These are phyloP conservation scores for Caenorhabditis wallacei DNA, from an alignment of 2,888 invertebrate species.

Conservation along the genomic window DNA sequence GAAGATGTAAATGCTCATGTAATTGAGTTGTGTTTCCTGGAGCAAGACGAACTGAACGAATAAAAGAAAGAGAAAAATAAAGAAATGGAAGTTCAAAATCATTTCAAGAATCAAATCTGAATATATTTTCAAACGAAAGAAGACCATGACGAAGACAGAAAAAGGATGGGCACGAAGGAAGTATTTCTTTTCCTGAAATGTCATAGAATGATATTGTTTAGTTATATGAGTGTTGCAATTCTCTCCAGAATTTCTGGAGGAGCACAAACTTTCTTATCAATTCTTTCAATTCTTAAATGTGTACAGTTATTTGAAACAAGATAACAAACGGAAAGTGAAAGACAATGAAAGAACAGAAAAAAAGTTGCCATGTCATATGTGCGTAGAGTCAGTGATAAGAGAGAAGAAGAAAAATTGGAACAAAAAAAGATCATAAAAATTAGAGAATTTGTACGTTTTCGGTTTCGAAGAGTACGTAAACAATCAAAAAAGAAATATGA, in stretches of 20 bases:
- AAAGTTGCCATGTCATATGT: constrained; percentile 57
- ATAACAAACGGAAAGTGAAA: constrained; percentile 62
- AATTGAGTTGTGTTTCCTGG: constrained; percentile 61
- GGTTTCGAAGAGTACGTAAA: constrained; percentile 3
- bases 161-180: background rate
- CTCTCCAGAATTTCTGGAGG: constrained; percentile 43
- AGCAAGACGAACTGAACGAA: constrained; percentile 1
- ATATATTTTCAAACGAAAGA: no score
- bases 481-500: background rate
- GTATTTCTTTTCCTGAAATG: background rate
- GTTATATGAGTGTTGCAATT: constrained; percentile 48
- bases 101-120: background rate
- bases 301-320: constrained; percentile 31
- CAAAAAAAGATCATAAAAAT: constrained; percentile 47
- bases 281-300: constrained; percentile 31
- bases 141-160: no score
- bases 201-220: constrained; percentile 17
- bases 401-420: constrained; percentile 36
- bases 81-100: background rate
- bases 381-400: constrained; percentile 30
- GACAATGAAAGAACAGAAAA: constrained; percentile 58
- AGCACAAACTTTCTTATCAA: constrained; percentile 10
- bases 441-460: constrained; percentile 19
- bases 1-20: constrained; percentile 47
- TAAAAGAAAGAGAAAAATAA: background rate